These are phyloP conservation scores for Formicarius rufipectus DNA, from an alignment of 2,113 vertebrate genomes.

Conservation along the genomic window DNA sequence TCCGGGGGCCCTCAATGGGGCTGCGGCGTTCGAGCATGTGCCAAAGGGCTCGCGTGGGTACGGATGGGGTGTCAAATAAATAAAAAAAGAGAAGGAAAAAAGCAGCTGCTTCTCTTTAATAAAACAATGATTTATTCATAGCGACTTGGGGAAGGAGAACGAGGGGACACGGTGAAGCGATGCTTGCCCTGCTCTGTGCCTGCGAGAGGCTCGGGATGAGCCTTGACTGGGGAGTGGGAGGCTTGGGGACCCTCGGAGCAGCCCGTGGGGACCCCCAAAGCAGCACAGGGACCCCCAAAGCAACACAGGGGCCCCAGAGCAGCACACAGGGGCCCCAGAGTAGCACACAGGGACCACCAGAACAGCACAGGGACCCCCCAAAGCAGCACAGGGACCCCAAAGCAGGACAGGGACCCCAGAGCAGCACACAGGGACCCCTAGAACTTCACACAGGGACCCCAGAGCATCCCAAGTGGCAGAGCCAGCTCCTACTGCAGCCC, in stretches of 20 bases:
- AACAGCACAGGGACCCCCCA: no score
- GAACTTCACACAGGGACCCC: background rate
- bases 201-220: background rate
- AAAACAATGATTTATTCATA: slow-evolving; percentile 84
- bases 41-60: slow-evolving; percentile 57
- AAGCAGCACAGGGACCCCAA: no score
- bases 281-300: no score
- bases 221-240: background rate
- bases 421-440: background rate
- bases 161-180: background rate
- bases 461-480: background rate
- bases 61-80: background rate
- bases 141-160: slow-evolving; percentile 13
- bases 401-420: no score
- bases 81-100: background rate
- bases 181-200: background rate
- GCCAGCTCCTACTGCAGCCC: accelerated
- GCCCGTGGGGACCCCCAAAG: no score
- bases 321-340: no score
- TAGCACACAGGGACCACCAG: no score
- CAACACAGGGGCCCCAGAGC: no score
- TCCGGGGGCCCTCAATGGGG: slow-evolving; percentile 70
- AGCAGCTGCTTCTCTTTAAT: slow-evolving; percentile 81
- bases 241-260: background rate
- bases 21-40: slow-evolving; percentile 75